Evolutionary conservation across 2,888 invertebrate species (phyloP).

Genomic region (Dichetophora obliterata): DNA sequence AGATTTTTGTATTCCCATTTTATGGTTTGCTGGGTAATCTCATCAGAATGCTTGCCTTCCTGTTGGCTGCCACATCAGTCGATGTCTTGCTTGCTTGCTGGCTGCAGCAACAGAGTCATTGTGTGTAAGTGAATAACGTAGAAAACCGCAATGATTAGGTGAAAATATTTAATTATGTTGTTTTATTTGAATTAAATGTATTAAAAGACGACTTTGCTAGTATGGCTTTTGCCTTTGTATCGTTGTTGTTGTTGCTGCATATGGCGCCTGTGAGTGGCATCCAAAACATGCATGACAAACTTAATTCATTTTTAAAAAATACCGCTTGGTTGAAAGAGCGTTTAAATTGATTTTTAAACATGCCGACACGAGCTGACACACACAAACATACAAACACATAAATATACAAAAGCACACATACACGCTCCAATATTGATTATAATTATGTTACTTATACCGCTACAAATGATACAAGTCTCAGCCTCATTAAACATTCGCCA

Average conservation of each 20-base stretch:
- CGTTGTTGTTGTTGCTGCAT: not conserved
- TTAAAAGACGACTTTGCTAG: not conserved
- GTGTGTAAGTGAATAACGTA: not conserved
- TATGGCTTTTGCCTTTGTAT: not conserved
- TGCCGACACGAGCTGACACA: not conserved
- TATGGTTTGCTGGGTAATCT: not conserved
- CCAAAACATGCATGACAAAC: slow-evolving; percentile 1
- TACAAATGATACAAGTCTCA: not conserved
- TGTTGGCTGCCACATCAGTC: not conserved
- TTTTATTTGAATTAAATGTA: not conserved
- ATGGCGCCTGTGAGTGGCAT: slow-evolving; percentile 3
- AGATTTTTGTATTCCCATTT: too few species aligned
- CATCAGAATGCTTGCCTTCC: not conserved
- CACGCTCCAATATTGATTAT: not conserved
- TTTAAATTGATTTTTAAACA: slow-evolving; percentile 16
- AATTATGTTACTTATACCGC: not conserved
- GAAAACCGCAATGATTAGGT: slow-evolving; percentile 34
- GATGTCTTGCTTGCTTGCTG: not conserved
- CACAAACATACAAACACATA: too few species aligned
- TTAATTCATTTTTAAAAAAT: slow-evolving; percentile 19
- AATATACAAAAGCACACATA: not conserved
- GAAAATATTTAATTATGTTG: slow-evolving; percentile 14
- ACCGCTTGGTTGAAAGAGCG: not conserved
- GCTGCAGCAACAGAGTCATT: not conserved
- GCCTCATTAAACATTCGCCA: not conserved